These are phyloP conservation scores for Drosophila pachea DNA, from an alignment of 1,140 invertebrate species.

Conservation along the genomic window DNA sequence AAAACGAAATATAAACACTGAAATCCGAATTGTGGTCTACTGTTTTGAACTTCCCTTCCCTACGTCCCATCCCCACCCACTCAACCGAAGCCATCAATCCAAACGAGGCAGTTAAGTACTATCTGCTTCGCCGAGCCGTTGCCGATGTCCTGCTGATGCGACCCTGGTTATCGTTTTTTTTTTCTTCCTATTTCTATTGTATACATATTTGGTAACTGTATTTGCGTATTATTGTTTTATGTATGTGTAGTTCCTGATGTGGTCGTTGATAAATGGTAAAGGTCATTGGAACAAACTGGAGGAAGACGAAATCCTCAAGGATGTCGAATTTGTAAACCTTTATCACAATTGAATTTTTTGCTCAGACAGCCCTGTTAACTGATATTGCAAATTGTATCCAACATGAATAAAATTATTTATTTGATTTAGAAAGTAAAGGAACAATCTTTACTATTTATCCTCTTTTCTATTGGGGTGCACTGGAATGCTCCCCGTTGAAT, in stretches of 20 bases:
- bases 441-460: constrained; percentile 37
- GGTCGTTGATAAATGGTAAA: constrained; percentile 65
- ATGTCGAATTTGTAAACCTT: constrained; percentile 71
- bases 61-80: neutral
- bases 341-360: constrained; percentile 75
- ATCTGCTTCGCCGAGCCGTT: constrained; percentile 19
- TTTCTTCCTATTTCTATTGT: constrained; percentile 4
- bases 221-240: constrained; percentile 45
- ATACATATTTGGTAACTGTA: constrained; percentile 39
- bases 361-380: constrained; percentile 74
- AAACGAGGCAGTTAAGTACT: constrained; percentile 41
- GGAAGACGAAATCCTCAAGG: constrained; percentile 62
- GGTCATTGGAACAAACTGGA: constrained; percentile 55
- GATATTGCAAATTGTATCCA: constrained; percentile 71
- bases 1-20: constrained; percentile 74
- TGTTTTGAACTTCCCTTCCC: constrained; percentile 17
- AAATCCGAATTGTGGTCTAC: constrained; percentile 58
- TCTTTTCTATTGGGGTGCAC: too few species aligned
- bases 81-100: constrained; percentile 19
- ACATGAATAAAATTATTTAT: constrained; percentile 68
- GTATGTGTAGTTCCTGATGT: constrained; percentile 64
- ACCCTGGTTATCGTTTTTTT: constrained; percentile 15
- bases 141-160: constrained; percentile 26
- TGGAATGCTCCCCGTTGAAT: too few species aligned
- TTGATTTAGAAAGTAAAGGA: constrained; percentile 70